Percentiles rank a stretch among this genome's conserved stretches.
Conservation (phyloP, 2,797 vertebrate genomes). For the Leptatherina wallacei region DNA sequence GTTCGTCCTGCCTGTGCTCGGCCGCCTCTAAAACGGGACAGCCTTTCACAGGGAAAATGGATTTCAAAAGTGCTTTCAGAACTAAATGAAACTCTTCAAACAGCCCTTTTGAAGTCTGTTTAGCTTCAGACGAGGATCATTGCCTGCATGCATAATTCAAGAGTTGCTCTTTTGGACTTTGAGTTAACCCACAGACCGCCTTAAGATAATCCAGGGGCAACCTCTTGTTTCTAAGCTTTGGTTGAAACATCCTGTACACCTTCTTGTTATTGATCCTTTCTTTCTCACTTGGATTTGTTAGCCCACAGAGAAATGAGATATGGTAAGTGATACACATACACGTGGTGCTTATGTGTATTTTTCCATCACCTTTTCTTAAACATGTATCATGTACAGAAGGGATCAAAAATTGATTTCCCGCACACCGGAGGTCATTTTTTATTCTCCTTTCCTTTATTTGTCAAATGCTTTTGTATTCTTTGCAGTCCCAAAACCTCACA, state of each 20-base stretch:
- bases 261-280: slow-evolving; percentile 74
- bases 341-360: slow-evolving; percentile 71
- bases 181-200: slow-evolving; percentile 30
- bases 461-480: slow-evolving; percentile 51
- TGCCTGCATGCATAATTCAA: slow-evolving; percentile 50
- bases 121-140: slow-evolving; percentile 33
- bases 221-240: slow-evolving; percentile 14
- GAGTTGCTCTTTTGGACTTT: slow-evolving; percentile 28
- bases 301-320: slow-evolving; percentile 81
- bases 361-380: slow-evolving; percentile 31
- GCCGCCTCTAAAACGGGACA: slow-evolving; percentile 38
- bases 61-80: slow-evolving; percentile 50
- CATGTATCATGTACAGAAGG: slow-evolving; percentile 34
- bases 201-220: slow-evolving; percentile 1
- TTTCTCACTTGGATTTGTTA: slow-evolving; percentile 81
- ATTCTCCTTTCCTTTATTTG: slow-evolving; percentile 3
- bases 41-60: slow-evolving; percentile 50
- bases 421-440: slow-evolving; percentile 53
- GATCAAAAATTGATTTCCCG: slow-evolving; percentile 3
- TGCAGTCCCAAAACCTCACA: slow-evolving; percentile 42
- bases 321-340: slow-evolving; percentile 79
- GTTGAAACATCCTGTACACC: slow-evolving; percentile 39
- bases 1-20: slow-evolving; percentile 18
- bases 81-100: slow-evolving; percentile 57
- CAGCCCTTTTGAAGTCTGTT: slow-evolving; percentile 46